A percentile compares a stretch with the other conserved stretches of the same genome.
Evolutionary conservation across 2,113 vertebrate genomes (phyloP).

Genomic region (Paraplagusia blochii): DNA sequence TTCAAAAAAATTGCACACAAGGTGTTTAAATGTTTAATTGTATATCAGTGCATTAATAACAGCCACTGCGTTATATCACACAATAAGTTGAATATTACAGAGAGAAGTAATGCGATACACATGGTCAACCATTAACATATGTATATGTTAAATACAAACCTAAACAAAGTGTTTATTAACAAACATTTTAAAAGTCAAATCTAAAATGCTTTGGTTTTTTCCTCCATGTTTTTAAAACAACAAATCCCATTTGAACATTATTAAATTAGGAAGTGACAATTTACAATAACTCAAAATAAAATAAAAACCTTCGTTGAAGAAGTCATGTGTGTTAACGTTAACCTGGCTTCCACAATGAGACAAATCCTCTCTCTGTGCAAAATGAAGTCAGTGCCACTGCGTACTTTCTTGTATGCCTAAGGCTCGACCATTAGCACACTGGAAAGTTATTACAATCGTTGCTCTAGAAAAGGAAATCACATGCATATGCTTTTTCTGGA

Average conservation of each 20-base stretch:
- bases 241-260: conserved; percentile 19
- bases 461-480: no score
- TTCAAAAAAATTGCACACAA: neutral
- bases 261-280: neutral
- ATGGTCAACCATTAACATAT: conserved; percentile 8
- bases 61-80: neutral
- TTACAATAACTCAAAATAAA: conserved; percentile 17
- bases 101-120: neutral
- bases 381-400: neutral
- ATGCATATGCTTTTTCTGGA: no score
- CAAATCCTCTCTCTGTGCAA: conserved; percentile 6
- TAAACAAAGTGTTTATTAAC: neutral
- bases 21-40: conserved; percentile 26
- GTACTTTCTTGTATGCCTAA: conserved; percentile 2
- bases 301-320: conserved; percentile 5
- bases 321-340: neutral
- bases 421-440: neutral
- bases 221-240: conserved; percentile 18
- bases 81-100: conserved; percentile 1
- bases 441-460: no score
- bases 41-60: conserved; percentile 27
- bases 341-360: conserved; percentile 1
- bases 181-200: conserved; percentile 19
- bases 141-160: conserved; percentile 20
- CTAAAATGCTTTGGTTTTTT: conserved; percentile 18